Conservation (phyloP, 2,797 vertebrate species). For the Okamejei kenojei region DNA sequence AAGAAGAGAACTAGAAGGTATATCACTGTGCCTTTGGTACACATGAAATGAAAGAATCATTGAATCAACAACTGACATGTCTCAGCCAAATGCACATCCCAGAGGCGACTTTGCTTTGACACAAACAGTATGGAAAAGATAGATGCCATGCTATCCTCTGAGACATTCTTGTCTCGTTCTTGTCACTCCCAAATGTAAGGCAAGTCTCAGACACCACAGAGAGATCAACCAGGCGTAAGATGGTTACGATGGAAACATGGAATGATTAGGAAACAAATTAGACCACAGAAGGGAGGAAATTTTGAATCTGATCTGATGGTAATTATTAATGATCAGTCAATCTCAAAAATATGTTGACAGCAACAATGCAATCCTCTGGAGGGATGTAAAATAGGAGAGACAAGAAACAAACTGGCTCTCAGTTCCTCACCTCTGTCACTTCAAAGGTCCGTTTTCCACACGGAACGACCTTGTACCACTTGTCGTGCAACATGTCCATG, state of each 20-base stretch:
- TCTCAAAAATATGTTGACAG: not conserved
- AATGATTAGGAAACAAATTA: not conserved
- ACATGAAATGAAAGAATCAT: no score
- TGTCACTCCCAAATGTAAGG: not conserved
- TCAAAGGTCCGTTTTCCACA: constrained; percentile 73
- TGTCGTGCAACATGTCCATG: constrained; percentile 76
- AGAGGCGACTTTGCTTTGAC: not conserved
- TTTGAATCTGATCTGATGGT: not conserved
- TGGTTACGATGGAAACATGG: constrained; percentile 32
- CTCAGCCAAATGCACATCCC: not conserved
- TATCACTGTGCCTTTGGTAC: no score
- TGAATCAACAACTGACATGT: not conserved
- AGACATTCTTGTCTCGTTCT: not conserved
- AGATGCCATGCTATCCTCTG: no score
- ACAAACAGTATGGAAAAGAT: not conserved
- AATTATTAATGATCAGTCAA: not conserved
- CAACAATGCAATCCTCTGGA: not conserved
- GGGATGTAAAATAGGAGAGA: no score
- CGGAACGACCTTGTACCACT: constrained; percentile 80
- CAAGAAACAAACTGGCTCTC: not conserved
- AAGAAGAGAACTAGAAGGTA: no score
- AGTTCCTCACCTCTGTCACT: constrained; percentile 63
- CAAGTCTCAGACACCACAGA: not conserved
- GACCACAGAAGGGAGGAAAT: not conserved
- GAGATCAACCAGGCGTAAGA: constrained; percentile 26